Evolutionary conservation across 2,888 invertebrate genomes (phyloP).

Genomic region (Muscina levida): DNA sequence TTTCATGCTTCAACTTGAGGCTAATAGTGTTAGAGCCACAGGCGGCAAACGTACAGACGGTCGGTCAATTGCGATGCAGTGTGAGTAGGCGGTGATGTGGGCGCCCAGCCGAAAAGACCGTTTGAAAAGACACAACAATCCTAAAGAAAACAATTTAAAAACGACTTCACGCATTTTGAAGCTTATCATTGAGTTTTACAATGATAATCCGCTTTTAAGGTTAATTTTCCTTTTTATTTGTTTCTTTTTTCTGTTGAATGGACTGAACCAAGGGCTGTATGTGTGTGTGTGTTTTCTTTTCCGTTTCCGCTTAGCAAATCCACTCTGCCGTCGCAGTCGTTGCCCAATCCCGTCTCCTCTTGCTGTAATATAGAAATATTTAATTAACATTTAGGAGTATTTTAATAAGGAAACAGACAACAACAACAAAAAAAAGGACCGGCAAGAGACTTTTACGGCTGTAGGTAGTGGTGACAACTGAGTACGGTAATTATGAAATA

Average conservation of each 20-base stretch:
- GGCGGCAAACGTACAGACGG: constrained; percentile 8
- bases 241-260: constrained; percentile 22
- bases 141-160: constrained; percentile 56
- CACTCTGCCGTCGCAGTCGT: neutral
- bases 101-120: neutral
- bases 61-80: neutral
- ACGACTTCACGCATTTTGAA: constrained; percentile 61
- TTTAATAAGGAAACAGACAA: constrained; percentile 46
- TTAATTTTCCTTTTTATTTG: constrained; percentile 58
- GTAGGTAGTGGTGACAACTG: constrained; percentile 41
- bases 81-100: neutral
- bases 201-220: constrained; percentile 62
- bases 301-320: neutral
- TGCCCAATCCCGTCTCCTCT: neutral
- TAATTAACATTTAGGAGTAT: constrained; percentile 61
- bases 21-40: constrained; percentile 32
- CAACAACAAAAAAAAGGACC: constrained; percentile 19
- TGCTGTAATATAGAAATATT: constrained; percentile 44
- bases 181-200: constrained; percentile 61
- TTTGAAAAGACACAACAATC: constrained; percentile 29
- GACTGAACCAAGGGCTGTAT: no score
- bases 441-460: neutral
- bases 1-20: constrained; percentile 26
- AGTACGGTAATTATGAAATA: constrained; percentile 44
- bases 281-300: constrained; percentile 25